Percentiles rank a stretch among this genome's conserved stretches.
Evolutionary conservation across 2,888 invertebrate genomes (phyloP).

Genomic region (Andrena haemorrhoa): DNA sequence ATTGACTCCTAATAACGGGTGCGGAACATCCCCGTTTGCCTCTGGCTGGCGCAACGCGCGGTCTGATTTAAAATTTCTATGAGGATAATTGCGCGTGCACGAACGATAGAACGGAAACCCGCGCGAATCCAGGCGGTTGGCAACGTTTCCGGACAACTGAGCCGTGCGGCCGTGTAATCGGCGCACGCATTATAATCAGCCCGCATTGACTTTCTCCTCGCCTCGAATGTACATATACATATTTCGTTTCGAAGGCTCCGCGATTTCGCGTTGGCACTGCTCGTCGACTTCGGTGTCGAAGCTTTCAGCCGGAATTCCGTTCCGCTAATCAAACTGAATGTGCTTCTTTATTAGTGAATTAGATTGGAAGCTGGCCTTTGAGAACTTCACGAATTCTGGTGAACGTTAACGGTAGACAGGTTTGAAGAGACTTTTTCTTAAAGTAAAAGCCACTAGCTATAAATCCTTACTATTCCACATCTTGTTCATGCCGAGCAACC

Average conservation of each 20-base stretch:
- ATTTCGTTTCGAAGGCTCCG: background rate
- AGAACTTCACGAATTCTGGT: too few species aligned
- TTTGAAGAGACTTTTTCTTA: too few species aligned
- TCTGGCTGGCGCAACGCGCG: conserved; percentile 49
- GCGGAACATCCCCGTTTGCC: background rate
- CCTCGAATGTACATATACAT: background rate
- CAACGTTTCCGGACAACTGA: conserved; percentile 40
- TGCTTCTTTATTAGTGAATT: background rate
- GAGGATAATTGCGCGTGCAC: conserved; percentile 69
- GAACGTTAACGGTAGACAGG: too few species aligned
- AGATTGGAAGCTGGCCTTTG: too few species aligned
- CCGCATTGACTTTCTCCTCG: conserved; percentile 33
- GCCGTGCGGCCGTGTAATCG: conserved; percentile 11
- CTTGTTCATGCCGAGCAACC: too few species aligned
- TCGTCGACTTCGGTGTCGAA: background rate
- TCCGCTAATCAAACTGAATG: background rate
- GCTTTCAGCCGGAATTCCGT: background rate
- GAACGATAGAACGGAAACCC: conserved; percentile 28
- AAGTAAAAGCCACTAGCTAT: too few species aligned
- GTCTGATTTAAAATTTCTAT: conserved; percentile 76
- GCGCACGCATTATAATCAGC: conserved; percentile 32
- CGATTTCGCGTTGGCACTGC: background rate
- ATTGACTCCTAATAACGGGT: conserved; percentile 60
- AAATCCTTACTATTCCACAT: too few species aligned
- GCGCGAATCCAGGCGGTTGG: conserved; percentile 21